Percentiles rank a stretch among this genome's conserved stretches.
These are phyloP conservation scores for Orientallactaga sibirica DNA, from an alignment of 2,797 vertebrate species.

Conservation along the genomic window DNA sequence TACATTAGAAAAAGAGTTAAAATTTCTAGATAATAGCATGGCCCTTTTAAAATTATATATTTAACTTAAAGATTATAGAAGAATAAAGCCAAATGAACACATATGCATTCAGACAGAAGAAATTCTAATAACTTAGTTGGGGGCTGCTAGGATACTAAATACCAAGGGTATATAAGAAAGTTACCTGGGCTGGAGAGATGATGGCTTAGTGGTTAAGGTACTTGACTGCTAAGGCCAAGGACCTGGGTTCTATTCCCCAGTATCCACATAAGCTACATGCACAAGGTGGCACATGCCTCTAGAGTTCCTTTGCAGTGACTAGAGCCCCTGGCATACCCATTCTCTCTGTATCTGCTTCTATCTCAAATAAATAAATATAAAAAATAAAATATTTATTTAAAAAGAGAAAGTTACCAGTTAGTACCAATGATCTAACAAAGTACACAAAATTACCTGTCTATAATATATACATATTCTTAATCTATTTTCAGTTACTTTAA, in stretches of 20 bases:
- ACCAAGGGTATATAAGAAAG: slow-evolving; percentile 46
- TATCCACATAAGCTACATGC: too few species aligned
- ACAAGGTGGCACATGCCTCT: too few species aligned
- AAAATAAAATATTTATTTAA: too few species aligned
- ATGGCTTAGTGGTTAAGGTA: too few species aligned
- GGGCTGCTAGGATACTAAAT: neutral
- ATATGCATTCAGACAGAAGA: neutral
- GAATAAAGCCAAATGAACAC: slow-evolving; percentile 24
- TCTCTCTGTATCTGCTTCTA: neutral
- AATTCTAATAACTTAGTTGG: neutral
- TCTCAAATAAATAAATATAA: neutral
- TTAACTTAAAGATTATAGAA: slow-evolving; percentile 42
- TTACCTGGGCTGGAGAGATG: neutral
- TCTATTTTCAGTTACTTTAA: slow-evolving; percentile 60
- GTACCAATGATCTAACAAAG: neutral
- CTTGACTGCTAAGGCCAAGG: too few species aligned
- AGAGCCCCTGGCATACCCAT: too few species aligned
- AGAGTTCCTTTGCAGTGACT: too few species aligned
- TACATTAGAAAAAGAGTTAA: slow-evolving; percentile 22
- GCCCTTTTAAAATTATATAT: neutral
- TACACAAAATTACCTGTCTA: slow-evolving; percentile 27
- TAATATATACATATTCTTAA: slow-evolving; percentile 22
- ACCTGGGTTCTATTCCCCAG: too few species aligned
- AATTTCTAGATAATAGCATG: slow-evolving; percentile 31
- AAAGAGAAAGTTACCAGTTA: slow-evolving; percentile 33